Evolutionary conservation across 2,113 vertebrate species (phyloP), one percentile per base, ranked within the genome.

Genomic region (Channa maculata): DNA sequence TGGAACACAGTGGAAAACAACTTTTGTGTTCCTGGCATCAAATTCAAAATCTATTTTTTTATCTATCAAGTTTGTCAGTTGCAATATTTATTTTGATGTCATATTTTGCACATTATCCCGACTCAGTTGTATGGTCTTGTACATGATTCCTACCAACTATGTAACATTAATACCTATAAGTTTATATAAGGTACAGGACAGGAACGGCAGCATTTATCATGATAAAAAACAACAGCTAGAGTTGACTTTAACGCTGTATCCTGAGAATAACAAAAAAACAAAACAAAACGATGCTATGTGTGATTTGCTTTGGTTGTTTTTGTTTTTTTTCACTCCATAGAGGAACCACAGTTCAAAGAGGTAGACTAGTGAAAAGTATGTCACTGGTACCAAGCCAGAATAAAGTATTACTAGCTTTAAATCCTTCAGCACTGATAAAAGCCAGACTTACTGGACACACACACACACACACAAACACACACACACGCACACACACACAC

Each of bases 361-460:
- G 72, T 65, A 77, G 65, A 80, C 44, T 61, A 59, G 80, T 55
- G 57, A 77, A 82, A 89, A 89, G 85, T 88, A 59, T 89, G 91
- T 88, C 89, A 89, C 80, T 92, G 88, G 87, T 92, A 81, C 73
- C 66, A 74, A 66, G 84, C 89, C 89, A 90, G 81, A 68, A 84
- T 80, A 61, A 85, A 71, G 83, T 77, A 92, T 91, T 92, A 89
- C 85, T 65, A 62, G 71, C 65, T 85, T 77, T 87, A 91, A 92
- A 91, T 90, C 91, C 91, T 86, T 65, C 82, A 53, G 71, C 73
- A 10, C 75, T 88, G 86, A 92, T 90, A 82, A 86, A 86, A 87
- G 85, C 75, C 72, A 88, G 75, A 88, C 72, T 77, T 65, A 66
- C 50, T 63, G 51, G 62, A 59, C 61, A 61, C 62, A 74, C 73